Evolutionary conservation across 2,888 invertebrate genomes (phyloP).

Genomic region (Calameuta pallipes): DNA sequence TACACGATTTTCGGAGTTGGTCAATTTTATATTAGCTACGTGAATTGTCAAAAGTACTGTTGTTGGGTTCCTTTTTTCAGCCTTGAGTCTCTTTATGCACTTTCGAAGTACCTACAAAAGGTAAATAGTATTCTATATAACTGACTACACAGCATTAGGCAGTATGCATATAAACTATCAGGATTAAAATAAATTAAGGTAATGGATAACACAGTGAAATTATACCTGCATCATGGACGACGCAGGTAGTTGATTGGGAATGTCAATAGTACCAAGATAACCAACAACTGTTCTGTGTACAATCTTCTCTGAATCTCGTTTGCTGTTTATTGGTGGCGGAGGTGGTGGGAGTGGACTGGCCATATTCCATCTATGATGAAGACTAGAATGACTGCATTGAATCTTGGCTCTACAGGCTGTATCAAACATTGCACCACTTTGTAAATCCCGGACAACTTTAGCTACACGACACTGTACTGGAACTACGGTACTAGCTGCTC

Average conservation of each 20-base stretch:
- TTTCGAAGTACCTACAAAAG: constrained; percentile 78
- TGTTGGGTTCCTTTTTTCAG: constrained; percentile 88
- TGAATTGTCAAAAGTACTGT: constrained; percentile 87
- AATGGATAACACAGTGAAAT: not conserved
- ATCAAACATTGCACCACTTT: constrained; percentile 69
- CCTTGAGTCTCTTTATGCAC: constrained; percentile 88
- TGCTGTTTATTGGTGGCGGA: constrained; percentile 57
- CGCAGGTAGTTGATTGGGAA: constrained; percentile 84
- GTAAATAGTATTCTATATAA: not conserved
- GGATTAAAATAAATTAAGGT: not conserved
- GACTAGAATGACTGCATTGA: constrained; percentile 49
- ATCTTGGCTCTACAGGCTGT: constrained; percentile 50
- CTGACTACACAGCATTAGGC: not conserved
- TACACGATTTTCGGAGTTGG: constrained; percentile 81
- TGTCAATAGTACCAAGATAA: constrained; percentile 95
- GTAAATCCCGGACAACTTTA: constrained; percentile 68
- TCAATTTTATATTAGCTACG: constrained; percentile 82
- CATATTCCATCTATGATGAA: constrained; percentile 64
- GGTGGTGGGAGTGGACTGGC: constrained; percentile 63
- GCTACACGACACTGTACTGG: constrained; percentile 65
- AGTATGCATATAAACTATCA: not conserved
- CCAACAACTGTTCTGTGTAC: constrained; percentile 90
- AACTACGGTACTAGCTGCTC: constrained; percentile 42
- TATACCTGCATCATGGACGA: constrained; percentile 76
- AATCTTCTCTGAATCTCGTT: constrained; percentile 66